Conservation (phyloP, 2,113 vertebrate genomes). For the Eulemur macaco region DNA sequence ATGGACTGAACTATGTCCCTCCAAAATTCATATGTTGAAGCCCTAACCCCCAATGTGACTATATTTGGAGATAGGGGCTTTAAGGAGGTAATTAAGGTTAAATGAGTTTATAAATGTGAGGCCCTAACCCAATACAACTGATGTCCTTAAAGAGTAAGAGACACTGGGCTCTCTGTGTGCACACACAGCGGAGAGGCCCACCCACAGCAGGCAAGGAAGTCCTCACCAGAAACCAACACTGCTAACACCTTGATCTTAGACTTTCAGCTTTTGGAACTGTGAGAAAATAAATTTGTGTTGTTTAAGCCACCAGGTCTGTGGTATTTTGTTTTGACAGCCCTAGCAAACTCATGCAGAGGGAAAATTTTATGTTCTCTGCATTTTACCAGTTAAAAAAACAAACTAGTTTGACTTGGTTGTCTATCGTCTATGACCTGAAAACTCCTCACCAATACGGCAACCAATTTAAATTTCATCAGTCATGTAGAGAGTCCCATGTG, state of each 20-base stretch:
- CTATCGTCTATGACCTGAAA: neutral
- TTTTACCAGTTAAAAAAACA: neutral
- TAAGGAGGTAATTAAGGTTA: neutral
- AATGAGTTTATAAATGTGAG: neutral
- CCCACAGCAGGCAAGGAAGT: no score
- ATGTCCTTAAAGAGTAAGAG: neutral
- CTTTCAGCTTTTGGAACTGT: neutral
- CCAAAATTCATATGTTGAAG: neutral
- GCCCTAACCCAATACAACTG: neutral
- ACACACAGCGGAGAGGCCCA: neutral
- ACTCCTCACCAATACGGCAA: neutral
- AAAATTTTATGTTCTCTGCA: neutral
- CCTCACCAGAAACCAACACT: neutral
- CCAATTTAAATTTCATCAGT: constrained; percentile 26
- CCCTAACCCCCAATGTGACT: neutral
- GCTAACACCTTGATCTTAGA: neutral
- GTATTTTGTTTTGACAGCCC: neutral
- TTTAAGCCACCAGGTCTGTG: neutral
- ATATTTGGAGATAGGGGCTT: neutral
- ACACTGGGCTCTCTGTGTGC: no score
- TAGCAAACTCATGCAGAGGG: neutral
- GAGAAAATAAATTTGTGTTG: neutral
- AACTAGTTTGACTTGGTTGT: neutral
- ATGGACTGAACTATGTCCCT: neutral
- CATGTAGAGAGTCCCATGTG: neutral